Evolutionary conservation across 2,888 invertebrate genomes (phyloP).

Genomic region (Lithophane socia): DNA sequence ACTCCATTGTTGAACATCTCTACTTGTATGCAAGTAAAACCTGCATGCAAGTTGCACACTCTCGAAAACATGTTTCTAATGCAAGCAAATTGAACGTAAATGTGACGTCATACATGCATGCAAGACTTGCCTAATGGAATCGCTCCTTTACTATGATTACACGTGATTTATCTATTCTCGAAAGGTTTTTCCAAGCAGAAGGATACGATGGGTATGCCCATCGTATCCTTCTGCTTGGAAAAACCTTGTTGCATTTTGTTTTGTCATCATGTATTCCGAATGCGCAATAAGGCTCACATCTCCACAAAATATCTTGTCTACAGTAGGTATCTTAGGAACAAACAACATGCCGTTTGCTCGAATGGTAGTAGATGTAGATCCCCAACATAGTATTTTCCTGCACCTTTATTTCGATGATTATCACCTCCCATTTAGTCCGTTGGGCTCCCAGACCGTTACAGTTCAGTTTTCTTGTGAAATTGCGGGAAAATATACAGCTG

Average conservation of each 20-base stretch:
- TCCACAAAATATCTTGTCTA: neutral
- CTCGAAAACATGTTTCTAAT: too few relatives aligned
- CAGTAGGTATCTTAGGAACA: neutral
- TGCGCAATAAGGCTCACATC: neutral
- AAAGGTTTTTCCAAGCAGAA: neutral
- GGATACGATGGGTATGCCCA: neutral
- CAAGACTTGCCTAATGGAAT: too few relatives aligned
- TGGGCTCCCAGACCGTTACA: conserved; percentile 1
- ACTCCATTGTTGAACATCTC: too few relatives aligned
- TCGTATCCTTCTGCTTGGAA: too few relatives aligned
- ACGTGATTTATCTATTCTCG: neutral
- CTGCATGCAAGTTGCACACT: too few relatives aligned
- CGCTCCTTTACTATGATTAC: neutral
- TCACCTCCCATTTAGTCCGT: conserved; percentile 15
- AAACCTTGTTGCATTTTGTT: neutral
- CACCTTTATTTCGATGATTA: conserved; percentile 38
- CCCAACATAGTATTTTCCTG: conserved; percentile 15
- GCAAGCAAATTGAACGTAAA: too few relatives aligned
- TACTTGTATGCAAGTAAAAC: too few relatives aligned
- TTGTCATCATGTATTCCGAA: neutral
- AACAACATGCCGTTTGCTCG: neutral
- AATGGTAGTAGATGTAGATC: neutral
- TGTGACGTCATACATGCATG: too few relatives aligned
- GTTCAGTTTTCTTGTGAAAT: conserved; percentile 15
- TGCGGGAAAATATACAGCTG: conserved; percentile 48